These are phyloP conservation scores for Drosophila orosa DNA, from an alignment of 1,140 invertebrate species.

Conservation along the genomic window DNA sequence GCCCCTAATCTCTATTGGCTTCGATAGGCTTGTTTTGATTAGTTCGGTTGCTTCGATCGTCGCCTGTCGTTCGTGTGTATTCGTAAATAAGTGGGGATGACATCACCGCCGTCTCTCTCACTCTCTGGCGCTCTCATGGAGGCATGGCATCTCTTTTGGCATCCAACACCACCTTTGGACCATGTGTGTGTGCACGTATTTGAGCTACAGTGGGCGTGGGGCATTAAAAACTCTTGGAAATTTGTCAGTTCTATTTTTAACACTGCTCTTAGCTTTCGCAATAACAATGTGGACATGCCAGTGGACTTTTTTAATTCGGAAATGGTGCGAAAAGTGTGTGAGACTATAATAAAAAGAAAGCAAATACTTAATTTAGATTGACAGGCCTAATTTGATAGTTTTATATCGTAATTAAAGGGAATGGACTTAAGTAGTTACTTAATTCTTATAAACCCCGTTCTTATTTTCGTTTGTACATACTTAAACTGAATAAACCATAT, in stretches of 20 bases:
- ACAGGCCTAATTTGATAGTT: not conserved
- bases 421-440: no score
- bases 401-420: not conserved
- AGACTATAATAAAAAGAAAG: not conserved
- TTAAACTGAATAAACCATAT: not conserved
- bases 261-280: slow-evolving; percentile 1
- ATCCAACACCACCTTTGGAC: slow-evolving; percentile 60
- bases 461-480: not conserved
- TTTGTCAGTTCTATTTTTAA: slow-evolving; percentile 20
- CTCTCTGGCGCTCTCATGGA: slow-evolving; percentile 24
- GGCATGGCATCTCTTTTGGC: slow-evolving; percentile 34
- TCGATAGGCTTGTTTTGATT: slow-evolving; percentile 70
- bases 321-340: not conserved
- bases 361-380: no score
- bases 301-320: not conserved
- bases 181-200: slow-evolving; percentile 27
- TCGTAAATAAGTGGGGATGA: slow-evolving; percentile 63
- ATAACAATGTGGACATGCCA: slow-evolving; percentile 16
- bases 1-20: slow-evolving; percentile 60
- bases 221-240: slow-evolving; percentile 2
- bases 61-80: slow-evolving; percentile 37
- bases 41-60: slow-evolving; percentile 37
- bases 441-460: not conserved
- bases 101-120: slow-evolving; percentile 63
- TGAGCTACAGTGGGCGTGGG: slow-evolving; percentile 47